phyloP scores from a whole-genome alignment of 2,888 invertebrate genomes.

The Lasioglossum leucozonium region DNA sequence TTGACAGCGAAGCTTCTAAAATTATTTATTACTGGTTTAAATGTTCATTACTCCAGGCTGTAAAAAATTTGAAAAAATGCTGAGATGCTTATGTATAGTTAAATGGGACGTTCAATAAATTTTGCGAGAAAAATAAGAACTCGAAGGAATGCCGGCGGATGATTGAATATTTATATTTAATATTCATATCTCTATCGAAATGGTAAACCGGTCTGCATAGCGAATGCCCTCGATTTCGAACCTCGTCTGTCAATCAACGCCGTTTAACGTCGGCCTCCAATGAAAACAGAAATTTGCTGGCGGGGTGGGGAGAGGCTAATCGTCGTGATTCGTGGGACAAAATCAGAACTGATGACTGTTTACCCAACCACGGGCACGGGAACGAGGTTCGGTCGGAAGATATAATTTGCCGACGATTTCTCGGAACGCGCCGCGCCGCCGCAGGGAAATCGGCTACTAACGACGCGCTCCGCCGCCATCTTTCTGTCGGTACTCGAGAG shows the following conservation, averaged over 20 bases:
- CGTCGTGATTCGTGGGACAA: not conserved
- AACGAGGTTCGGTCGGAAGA: slow-evolving; percentile 35
- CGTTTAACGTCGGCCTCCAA: not conserved
- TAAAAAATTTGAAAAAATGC: not conserved
- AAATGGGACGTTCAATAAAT: not conserved
- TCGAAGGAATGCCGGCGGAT: not conserved
- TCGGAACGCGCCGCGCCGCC: slow-evolving; percentile 31
- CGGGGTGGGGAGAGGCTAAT: not conserved
- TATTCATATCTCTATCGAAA: not conserved
- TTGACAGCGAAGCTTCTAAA: not conserved
- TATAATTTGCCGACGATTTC: slow-evolving; percentile 43
- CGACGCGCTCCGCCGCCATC: slow-evolving; percentile 12
- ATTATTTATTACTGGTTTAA: not conserved
- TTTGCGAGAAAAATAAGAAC: not conserved
- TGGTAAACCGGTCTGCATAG: not conserved
- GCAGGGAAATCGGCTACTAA: slow-evolving; percentile 63
- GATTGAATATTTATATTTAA: not conserved
- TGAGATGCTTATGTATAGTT: not conserved
- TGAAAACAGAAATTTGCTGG: not conserved
- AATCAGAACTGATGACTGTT: slow-evolving; percentile 28
- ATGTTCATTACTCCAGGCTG: not conserved
- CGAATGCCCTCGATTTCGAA: slow-evolving; percentile 6
- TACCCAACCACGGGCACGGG: slow-evolving; percentile 16
- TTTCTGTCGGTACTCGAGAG: slow-evolving; percentile 11
- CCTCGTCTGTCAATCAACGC: not conserved